These are phyloP conservation scores for Acanthosepion esculentum DNA, from an alignment of 2,888 invertebrate species.

Conservation along the genomic window DNA sequence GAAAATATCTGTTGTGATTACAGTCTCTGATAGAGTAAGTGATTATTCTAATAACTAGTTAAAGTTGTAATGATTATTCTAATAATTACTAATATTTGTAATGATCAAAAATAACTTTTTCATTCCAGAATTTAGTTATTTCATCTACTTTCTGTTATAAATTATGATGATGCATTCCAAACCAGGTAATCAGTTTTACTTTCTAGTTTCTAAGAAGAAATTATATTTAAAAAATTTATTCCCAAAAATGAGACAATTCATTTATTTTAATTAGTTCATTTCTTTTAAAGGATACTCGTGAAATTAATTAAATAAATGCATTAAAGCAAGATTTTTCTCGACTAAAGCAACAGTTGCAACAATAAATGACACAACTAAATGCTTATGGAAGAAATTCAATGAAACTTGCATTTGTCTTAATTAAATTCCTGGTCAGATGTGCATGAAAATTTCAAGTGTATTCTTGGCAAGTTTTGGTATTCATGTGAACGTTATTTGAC, in stretches of 20 bases:
- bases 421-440: neutral
- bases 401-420: constrained; percentile 11
- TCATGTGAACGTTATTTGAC: neutral
- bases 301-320: neutral
- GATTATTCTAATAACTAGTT: too few species aligned
- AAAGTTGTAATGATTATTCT: too few species aligned
- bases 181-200: neutral
- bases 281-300: neutral
- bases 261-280: neutral
- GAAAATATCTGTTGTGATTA: too few species aligned
- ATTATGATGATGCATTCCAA: neutral
- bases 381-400: neutral
- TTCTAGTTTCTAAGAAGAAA: neutral
- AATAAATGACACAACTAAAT: neutral
- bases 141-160: too few species aligned
- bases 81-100: too few species aligned
- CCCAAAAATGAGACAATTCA: neutral
- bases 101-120: too few species aligned
- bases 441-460: neutral
- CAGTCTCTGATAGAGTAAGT: too few species aligned
- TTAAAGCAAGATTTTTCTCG: neutral
- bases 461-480: neutral
- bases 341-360: neutral
- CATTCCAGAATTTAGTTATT: too few species aligned
- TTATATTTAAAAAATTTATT: neutral